Evolutionary conservation across 2,797 vertebrate genomes (phyloP).

Genomic region (Calcarius lapponicus): DNA sequence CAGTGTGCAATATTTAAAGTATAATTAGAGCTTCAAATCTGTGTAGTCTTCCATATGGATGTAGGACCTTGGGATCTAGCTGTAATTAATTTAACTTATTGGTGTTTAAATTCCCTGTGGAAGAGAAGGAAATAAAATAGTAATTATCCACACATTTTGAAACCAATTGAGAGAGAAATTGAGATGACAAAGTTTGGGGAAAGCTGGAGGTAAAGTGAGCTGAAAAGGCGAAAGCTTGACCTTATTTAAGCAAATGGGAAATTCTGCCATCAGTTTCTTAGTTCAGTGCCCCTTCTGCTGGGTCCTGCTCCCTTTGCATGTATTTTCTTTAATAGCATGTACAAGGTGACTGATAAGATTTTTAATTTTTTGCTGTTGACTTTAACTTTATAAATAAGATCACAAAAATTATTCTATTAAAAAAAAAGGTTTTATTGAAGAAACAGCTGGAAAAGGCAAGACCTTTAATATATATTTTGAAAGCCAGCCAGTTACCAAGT

Average conservation of each 20-base stretch:
- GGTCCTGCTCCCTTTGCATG: not conserved
- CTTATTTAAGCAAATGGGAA: not conserved
- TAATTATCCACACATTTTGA: not conserved
- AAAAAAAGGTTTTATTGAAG: not conserved
- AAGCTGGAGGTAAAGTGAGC: not conserved
- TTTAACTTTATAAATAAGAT: constrained; percentile 9
- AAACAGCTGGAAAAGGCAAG: not conserved
- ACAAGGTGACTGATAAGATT: not conserved
- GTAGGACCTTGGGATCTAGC: not conserved
- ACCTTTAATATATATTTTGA: constrained; percentile 52
- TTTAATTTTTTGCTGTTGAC: constrained; percentile 8
- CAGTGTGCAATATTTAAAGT: not conserved
- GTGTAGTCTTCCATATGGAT: not conserved
- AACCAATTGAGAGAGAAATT: not conserved
- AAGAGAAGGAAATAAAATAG: not conserved
- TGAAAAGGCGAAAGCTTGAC: not conserved
- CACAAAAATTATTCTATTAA: not conserved
- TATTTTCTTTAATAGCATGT: not conserved
- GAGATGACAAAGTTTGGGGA: not conserved
- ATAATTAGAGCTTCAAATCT: not conserved
- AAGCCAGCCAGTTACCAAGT: constrained; percentile 46
- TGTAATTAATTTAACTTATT: constrained; percentile 30
- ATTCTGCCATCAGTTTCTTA: not conserved
- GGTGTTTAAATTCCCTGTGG: not conserved
- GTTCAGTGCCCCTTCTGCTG: not conserved